Percentiles rank a stretch among this genome's conserved stretches.
These are phyloP conservation scores for Sturmia bella DNA, from an alignment of 2,888 invertebrate genomes.

Conservation along the genomic window DNA sequence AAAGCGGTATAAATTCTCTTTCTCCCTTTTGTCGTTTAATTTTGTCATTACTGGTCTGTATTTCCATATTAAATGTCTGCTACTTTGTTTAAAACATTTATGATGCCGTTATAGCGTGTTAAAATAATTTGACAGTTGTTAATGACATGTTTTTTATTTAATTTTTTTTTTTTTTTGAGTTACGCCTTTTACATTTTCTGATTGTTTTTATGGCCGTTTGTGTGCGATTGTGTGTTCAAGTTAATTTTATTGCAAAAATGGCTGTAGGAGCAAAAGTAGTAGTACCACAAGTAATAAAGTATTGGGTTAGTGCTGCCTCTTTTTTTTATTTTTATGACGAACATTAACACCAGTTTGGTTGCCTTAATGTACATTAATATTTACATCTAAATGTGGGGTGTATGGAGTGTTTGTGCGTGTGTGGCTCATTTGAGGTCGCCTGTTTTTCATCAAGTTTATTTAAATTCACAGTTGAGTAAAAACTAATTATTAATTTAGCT, in stretches of 20 bases:
- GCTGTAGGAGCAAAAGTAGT: conserved; percentile 5
- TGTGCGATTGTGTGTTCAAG: conserved; percentile 5
- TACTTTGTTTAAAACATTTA: conserved; percentile 69
- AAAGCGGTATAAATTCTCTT: not conserved
- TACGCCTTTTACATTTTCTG: conserved; percentile 54
- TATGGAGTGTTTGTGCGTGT: not conserved
- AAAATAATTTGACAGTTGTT: conserved; percentile 70
- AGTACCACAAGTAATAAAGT: conserved; percentile 27
- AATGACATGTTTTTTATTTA: conserved; percentile 73
- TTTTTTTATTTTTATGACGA: conserved; percentile 22
- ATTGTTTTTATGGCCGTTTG: not conserved
- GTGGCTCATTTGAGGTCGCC: not conserved
- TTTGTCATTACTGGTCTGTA: conserved; percentile 2
- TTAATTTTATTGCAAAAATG: conserved; percentile 33
- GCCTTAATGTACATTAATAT: not conserved
- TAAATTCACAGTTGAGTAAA: conserved; percentile 34
- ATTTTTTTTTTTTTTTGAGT: conserved; percentile 5
- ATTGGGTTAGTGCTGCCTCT: conserved; percentile 6
- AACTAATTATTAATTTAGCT: conserved; percentile 47
- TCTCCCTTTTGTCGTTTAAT: not conserved
- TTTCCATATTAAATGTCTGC: not conserved
- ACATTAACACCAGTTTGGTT: conserved; percentile 40
- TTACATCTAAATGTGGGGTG: not conserved
- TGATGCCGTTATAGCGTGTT: conserved; percentile 77
- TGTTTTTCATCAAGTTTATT: not conserved